Evolutionary conservation across 2,888 invertebrate genomes (phyloP).

Genomic region (Odontocolon sp.): DNA sequence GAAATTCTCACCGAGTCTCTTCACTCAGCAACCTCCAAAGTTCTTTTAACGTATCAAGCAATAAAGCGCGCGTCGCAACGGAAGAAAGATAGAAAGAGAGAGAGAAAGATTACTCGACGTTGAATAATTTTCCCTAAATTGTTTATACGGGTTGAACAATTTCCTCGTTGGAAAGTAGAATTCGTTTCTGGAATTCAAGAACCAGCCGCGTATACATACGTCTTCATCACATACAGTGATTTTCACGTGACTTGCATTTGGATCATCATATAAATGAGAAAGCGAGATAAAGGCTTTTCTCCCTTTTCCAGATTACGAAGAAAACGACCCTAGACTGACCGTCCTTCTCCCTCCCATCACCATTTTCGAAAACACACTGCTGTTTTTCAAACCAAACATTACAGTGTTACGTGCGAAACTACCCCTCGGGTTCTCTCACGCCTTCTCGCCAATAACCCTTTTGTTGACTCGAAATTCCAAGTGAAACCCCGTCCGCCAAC

Average conservation of each 20-base stretch:
- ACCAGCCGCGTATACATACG: too few relatives aligned
- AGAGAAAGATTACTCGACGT: conserved; percentile 16
- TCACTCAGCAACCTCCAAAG: conserved; percentile 16
- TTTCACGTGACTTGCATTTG: background rate
- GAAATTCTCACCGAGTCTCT: conserved; percentile 37
- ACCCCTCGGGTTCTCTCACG: background rate
- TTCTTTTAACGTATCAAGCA: conserved; percentile 37
- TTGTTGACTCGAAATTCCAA: conserved; percentile 15
- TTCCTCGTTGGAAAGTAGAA: background rate
- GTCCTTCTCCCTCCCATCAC: background rate
- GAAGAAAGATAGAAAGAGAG: background rate
- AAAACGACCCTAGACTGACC: background rate
- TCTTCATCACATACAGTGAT: background rate
- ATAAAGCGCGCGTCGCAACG: conserved; percentile 1
- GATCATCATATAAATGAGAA: too few relatives aligned
- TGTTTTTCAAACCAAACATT: background rate
- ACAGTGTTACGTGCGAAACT: background rate
- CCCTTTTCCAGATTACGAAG: background rate
- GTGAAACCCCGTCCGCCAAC: background rate
- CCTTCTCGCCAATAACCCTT: background rate
- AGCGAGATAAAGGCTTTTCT: background rate
- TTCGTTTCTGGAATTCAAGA: background rate
- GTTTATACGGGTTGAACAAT: background rate
- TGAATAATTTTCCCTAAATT: background rate
- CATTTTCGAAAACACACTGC: background rate